A percentile compares a stretch with the other conserved stretches of the same genome.
These are phyloP conservation scores for Eubasilissa regina DNA, from an alignment of 1,140 invertebrate genomes.

Conservation along the genomic window DNA sequence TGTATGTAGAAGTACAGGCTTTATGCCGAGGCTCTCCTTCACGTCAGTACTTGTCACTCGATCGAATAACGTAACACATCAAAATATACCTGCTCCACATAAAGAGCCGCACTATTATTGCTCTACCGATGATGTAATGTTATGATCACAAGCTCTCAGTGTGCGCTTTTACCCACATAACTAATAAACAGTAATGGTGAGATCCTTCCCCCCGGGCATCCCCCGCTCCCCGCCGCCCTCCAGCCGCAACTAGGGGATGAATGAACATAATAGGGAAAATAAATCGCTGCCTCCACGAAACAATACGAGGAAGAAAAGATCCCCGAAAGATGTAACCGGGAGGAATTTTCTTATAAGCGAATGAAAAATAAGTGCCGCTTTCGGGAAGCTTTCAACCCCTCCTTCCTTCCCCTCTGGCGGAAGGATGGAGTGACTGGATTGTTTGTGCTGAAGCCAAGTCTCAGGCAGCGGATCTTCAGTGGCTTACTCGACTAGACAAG, in stretches of 20 bases:
- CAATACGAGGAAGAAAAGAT: slow-evolving; percentile 40
- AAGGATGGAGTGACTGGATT: slow-evolving; percentile 30
- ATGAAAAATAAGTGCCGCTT: slow-evolving; percentile 45
- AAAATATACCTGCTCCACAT: too few relatives aligned
- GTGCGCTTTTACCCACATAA: too few relatives aligned
- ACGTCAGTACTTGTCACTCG: too few relatives aligned
- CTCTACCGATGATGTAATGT: too few relatives aligned
- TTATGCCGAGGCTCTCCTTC: too few relatives aligned
- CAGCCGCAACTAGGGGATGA: neutral
- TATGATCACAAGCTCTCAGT: too few relatives aligned
- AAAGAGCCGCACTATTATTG: too few relatives aligned
- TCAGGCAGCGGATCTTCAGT: too few relatives aligned
- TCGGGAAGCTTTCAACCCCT: slow-evolving; percentile 30
- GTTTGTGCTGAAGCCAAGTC: slow-evolving; percentile 22
- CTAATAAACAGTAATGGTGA: neutral
- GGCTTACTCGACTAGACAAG: too few relatives aligned
- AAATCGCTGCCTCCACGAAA: slow-evolving; percentile 37
- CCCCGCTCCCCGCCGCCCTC: neutral
- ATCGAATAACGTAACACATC: too few relatives aligned
- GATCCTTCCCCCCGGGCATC: neutral
- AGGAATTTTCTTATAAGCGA: slow-evolving; percentile 44
- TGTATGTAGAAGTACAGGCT: too few relatives aligned
- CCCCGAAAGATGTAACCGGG: slow-evolving; percentile 32
- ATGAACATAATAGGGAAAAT: slow-evolving; percentile 32
- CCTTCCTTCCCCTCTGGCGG: slow-evolving; percentile 17